Evolutionary conservation across 2,113 vertebrate genomes (phyloP), one percentile per base, ranked within the genome.

Genomic region (Pseudopipra pipra): DNA sequence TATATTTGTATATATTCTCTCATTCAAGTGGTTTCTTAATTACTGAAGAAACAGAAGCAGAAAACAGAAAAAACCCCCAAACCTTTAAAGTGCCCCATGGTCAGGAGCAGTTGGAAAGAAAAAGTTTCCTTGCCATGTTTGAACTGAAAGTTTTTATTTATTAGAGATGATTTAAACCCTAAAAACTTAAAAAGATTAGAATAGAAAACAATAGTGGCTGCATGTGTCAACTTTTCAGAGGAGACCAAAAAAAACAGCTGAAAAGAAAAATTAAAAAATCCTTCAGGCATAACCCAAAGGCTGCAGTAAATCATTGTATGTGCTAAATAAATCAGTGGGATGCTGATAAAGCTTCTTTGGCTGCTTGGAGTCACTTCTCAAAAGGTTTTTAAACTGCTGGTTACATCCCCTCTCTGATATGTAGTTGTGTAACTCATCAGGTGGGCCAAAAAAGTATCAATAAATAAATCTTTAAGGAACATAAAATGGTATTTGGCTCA

Each of bases 381-480:
- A 44, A 67, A 91, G 81, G 81, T 93, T 95, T 96, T 96, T 71
- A 87, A 95, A 86, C 35, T 56, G 83, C 81, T 94, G 82, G 37
- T 81, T 90, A 72, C 80, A 90, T 95, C 85, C 92, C 59, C 24
- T 92, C 83, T 90, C 73, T 85, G 92, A 96, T 95, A 63, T 93
- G 91, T 83, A 52, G 80, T 98, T 98, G 93, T 94, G 77, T 95
- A 98, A 98, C 82, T 80, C 35, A 88, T 63, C 95, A 97, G 95
- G 95, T 97, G 89, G 93, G 95, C 97, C 97, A 97, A 95, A 82
- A 97, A 97, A 75, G 87, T 84, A 96, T 93, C 96, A 94, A 97
- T 97, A 92, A 97, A 98, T 98, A 97, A 97, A 96, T 98, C 96
- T 95, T 94, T 82, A 90, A 80, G 93, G 71, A 97, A 97, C 82